Base-by-base conservation (phyloP, 2,797 vertebrate genomes). In the Onychomys leucogaster region DNA sequence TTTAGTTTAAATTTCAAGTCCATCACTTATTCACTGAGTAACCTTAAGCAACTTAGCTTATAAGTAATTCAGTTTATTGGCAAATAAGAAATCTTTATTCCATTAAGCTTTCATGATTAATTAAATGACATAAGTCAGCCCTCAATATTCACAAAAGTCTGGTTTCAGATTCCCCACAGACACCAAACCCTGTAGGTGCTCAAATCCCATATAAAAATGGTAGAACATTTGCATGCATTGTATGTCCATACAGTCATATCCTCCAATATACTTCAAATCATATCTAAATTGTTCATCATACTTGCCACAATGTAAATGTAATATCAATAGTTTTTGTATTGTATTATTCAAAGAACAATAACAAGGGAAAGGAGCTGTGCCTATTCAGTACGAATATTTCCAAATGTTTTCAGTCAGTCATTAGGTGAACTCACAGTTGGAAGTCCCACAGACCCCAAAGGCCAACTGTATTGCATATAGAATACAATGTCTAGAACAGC, bases 1-100 rank as follows among this genome's bases (percentile, higher is more conserved):
- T 41, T 82, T 19, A 55, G 73, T 73, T 52, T 49, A 63, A 90
- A 80, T 80, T 71, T 96, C 88, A 43, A 7, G 29, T 92, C 85
- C 41, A 14, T 77, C 49, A 80, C 46, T 80, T 63, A 67, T 69
- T 77, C 63, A 34, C 7, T 52, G 32, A 52, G 63, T 82, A 23
- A 78, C 55, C 73, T 46, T 61, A 49, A 69, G n/a, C 37, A 91
- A 77, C 29, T 67, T 49, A 73, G 13, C 23, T 69, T 34, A 27
- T 85, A 55, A 4, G 1, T 41, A 57, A 69, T 90, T 93, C 63
- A 23, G 12, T 69, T 95, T 32, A 21, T 63, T 41, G 10, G 12
- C 69, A 95, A 91, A 91, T 41, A 89, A 71, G 57, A 67, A 85
- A 29, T 73, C 37, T 73, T 46, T 52, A 65, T 77, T 71, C 16